Conservation (phyloP, 2,797 vertebrate species). For the Peromyscus aztecus region DNA sequence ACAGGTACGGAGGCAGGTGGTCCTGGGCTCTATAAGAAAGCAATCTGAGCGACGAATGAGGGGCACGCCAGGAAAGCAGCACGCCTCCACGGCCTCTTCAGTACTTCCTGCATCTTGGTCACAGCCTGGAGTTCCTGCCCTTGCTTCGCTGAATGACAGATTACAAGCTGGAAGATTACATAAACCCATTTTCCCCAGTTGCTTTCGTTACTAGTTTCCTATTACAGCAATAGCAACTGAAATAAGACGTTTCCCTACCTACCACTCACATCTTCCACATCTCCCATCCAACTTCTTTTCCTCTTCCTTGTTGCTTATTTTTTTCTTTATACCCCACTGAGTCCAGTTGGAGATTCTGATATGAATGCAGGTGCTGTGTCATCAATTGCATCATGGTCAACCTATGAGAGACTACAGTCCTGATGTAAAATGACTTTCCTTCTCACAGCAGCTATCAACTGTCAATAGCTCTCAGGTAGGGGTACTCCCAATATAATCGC, state of each 20-base stretch:
- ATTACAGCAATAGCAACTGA: background rate
- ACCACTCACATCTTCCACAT: background rate
- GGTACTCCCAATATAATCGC: background rate
- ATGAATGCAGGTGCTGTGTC: background rate
- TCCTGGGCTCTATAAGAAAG: background rate
- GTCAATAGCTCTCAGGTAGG: background rate
- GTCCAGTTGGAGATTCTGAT: background rate
- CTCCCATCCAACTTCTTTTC: background rate
- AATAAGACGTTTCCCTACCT: background rate
- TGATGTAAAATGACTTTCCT: background rate
- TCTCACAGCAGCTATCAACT: background rate
- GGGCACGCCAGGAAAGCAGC: background rate
- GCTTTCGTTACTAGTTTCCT: background rate
- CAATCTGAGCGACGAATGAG: background rate
- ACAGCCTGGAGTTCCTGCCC: background rate
- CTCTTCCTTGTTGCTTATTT: background rate
- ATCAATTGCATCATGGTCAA: background rate
- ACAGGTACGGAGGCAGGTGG: background rate
- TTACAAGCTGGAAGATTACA: background rate
- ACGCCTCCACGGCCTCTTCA: background rate
- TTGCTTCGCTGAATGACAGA: background rate
- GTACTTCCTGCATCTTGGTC: background rate
- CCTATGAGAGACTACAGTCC: background rate
- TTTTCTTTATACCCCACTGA: background rate
- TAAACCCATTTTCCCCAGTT: background rate